Evolutionary conservation across 2,113 vertebrate genomes (phyloP).

Genomic region (Crotophaga sulcirostris): DNA sequence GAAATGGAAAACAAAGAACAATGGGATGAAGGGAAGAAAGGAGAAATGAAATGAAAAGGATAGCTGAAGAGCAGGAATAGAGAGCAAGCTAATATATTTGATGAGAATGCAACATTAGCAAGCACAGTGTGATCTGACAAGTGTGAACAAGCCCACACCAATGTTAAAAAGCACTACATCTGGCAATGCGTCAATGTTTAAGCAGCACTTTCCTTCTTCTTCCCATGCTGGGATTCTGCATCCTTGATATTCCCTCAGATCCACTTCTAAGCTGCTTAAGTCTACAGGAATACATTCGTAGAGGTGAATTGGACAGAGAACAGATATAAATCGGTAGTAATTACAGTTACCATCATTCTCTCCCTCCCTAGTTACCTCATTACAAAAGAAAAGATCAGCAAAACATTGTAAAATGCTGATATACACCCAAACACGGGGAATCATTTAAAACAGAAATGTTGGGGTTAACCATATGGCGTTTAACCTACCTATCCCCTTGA

Average conservation of each 20-base stretch:
- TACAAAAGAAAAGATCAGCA: conserved; percentile 44
- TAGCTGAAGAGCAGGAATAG: neutral
- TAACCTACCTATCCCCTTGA: conserved; percentile 20
- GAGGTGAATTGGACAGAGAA: conserved; percentile 8
- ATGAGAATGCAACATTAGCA: conserved; percentile 65
- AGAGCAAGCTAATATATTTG: neutral
- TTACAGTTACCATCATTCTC: conserved; percentile 5
- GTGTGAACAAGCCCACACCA: conserved; percentile 67
- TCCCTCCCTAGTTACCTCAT: neutral
- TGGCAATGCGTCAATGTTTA: conserved; percentile 59
- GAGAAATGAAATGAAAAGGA: neutral
- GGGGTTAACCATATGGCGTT: conserved; percentile 54
- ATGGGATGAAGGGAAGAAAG: neutral
- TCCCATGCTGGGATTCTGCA: conserved; percentile 54
- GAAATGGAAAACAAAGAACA: neutral
- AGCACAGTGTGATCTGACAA: conserved; percentile 63
- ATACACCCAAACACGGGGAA: neutral
- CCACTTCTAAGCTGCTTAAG: conserved; percentile 21
- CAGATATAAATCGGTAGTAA: conserved; percentile 33
- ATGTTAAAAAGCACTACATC: conserved; percentile 67
- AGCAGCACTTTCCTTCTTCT: conserved; percentile 56
- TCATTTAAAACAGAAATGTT: neutral
- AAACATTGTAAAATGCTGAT: conserved; percentile 25
- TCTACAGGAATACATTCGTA: neutral
- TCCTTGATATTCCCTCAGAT: conserved; percentile 23